Percentiles rank a stretch among this genome's conserved stretches.
Conservation (phyloP, 2,888 invertebrate species). For the Leucania comma region DNA sequence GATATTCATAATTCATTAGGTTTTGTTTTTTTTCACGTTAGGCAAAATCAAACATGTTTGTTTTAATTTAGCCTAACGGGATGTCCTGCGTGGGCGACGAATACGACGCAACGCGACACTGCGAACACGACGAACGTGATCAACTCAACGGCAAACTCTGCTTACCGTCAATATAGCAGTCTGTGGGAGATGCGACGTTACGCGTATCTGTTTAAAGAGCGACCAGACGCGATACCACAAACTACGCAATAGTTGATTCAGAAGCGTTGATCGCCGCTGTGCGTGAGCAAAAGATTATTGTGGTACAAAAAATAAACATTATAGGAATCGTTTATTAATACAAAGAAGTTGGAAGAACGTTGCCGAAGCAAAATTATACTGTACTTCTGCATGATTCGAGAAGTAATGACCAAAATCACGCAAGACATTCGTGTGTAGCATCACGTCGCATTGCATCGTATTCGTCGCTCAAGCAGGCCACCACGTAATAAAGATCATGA, state of each 20-base stretch:
- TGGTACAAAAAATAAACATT: too few species aligned
- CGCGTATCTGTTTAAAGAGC: neutral
- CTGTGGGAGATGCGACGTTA: neutral
- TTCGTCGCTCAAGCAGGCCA: neutral
- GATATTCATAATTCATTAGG: slow-evolving; percentile 13
- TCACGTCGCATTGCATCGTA: neutral
- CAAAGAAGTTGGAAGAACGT: too few species aligned
- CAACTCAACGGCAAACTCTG: neutral
- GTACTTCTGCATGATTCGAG: too few species aligned
- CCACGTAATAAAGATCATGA: neutral
- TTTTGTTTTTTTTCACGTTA: slow-evolving; percentile 15
- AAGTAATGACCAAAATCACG: too few species aligned
- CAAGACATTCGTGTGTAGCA: neutral
- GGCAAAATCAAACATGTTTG: neutral
- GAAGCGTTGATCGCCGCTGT: neutral
- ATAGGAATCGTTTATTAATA: too few species aligned
- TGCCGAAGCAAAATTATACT: too few species aligned
- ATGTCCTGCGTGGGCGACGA: neutral
- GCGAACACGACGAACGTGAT: neutral
- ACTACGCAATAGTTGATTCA: too few species aligned
- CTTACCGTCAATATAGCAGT: neutral
- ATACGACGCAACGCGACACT: neutral
- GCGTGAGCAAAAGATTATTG: neutral
- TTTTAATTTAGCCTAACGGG: slow-evolving; percentile 7
- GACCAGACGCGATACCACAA: neutral